phyloP scores from a whole-genome alignment of 2,797 vertebrate genomes.

The Steatocranus sp. region DNA sequence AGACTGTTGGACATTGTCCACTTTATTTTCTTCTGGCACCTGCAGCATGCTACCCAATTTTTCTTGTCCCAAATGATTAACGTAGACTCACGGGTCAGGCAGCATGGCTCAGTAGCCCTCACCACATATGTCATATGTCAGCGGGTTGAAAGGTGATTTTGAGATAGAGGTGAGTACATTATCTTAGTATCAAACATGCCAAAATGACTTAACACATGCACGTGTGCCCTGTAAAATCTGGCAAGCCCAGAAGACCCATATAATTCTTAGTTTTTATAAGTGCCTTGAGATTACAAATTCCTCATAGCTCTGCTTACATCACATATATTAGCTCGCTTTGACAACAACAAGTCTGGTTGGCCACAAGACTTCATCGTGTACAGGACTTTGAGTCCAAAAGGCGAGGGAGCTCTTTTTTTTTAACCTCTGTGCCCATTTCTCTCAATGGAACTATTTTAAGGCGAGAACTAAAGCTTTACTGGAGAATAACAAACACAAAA shows the following conservation, averaged over 20 bases:
- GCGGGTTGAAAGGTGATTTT: background rate
- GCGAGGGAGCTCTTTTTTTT: background rate
- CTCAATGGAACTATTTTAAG: background rate
- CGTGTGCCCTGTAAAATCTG: background rate
- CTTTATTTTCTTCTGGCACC: background rate
- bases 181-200: background rate
- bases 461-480: background rate
- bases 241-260: background rate
- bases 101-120: background rate
- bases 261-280: background rate
- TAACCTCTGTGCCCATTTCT: background rate
- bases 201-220: background rate
- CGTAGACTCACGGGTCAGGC: background rate
- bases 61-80: background rate
- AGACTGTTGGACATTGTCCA: background rate
- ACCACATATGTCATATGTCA: background rate
- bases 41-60: background rate
- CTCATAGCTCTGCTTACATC: conserved; percentile 42
- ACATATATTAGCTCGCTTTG: conserved; percentile 33
- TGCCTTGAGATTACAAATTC: conserved; percentile 15
- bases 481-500: background rate
- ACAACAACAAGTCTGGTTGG: background rate
- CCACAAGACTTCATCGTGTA: background rate
- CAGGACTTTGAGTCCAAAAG: background rate
- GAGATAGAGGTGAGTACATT: background rate